These are phyloP conservation scores for Oreochromis aureus DNA, from an alignment of 2,113 vertebrate species.

Conservation along the genomic window DNA sequence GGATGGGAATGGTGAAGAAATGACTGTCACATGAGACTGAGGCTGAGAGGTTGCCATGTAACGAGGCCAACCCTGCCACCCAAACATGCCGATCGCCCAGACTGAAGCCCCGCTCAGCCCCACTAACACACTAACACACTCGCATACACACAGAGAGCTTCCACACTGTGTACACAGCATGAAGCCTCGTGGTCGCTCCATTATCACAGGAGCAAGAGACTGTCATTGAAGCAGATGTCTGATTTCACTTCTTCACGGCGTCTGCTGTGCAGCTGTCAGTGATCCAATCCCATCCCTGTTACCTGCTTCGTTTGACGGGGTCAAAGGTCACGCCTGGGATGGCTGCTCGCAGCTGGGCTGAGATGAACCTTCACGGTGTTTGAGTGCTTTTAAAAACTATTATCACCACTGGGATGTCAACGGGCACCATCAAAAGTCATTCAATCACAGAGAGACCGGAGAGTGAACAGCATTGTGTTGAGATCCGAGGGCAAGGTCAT, in stretches of 20 bases:
- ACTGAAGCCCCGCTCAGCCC: slow-evolving; percentile 12
- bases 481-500: slow-evolving; percentile 16
- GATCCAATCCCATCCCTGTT: slow-evolving; percentile 65
- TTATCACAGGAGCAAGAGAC: slow-evolving; percentile 42
- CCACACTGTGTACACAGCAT: neutral
- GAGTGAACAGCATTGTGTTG: neutral
- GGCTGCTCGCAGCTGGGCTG: slow-evolving; percentile 22
- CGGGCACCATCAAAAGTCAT: neutral
- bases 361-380: slow-evolving; percentile 1
- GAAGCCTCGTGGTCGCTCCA: slow-evolving; percentile 19
- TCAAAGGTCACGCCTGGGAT: slow-evolving; percentile 44
- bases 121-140: neutral
- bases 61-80: slow-evolving; percentile 8
- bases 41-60: slow-evolving; percentile 14
- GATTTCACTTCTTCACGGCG: slow-evolving; percentile 45
- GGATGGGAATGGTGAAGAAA: slow-evolving; percentile 19
- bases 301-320: slow-evolving; percentile 66
- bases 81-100: slow-evolving; percentile 32
- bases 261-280: slow-evolving; percentile 45
- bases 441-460: slow-evolving; percentile 3
- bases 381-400: slow-evolving; percentile 62
- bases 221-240: slow-evolving; percentile 55
- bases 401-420: slow-evolving; percentile 38
- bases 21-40: neutral
- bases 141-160: neutral